These are phyloP conservation scores for Hydriomena furcata DNA, from an alignment of 2,888 invertebrate genomes.

Conservation along the genomic window DNA sequence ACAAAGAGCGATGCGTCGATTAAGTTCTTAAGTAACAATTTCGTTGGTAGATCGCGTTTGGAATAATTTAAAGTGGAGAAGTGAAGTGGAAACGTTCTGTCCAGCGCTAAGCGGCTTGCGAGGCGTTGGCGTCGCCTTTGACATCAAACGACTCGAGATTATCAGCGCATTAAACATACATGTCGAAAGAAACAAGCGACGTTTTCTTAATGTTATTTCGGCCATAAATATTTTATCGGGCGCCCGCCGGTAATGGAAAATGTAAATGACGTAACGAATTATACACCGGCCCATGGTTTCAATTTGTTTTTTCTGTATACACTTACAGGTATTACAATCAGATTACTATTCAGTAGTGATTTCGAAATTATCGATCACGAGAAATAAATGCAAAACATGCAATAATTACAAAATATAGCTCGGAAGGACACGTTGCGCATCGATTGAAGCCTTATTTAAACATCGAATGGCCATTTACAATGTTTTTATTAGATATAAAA, in stretches of 20 bases:
- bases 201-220: conserved; percentile 74
- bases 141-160: conserved; percentile 73
- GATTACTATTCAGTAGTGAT: conserved; percentile 22
- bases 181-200: conserved; percentile 60
- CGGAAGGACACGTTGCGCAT: conserved; percentile 13
- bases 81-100: conserved; percentile 40
- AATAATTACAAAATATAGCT: conserved; percentile 1
- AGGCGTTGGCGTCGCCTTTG: conserved; percentile 56
- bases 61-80: conserved; percentile 58
- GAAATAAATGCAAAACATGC: neutral
- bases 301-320: conserved; percentile 35
- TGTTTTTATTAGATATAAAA: conserved; percentile 79
- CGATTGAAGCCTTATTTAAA: conserved; percentile 43
- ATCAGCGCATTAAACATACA: conserved; percentile 75
- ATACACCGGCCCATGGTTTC: conserved; percentile 32
- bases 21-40: conserved; percentile 69
- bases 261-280: conserved; percentile 61
- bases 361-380: conserved; percentile 5
- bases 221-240: conserved; percentile 73
- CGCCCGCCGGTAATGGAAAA: conserved; percentile 62
- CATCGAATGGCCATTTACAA: conserved; percentile 74
- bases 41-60: conserved; percentile 56
- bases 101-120: conserved; percentile 58
- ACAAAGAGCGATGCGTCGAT: conserved; percentile 60
- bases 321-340: conserved; percentile 22